A percentile compares a stretch with the other conserved stretches of the same genome.
These are phyloP conservation scores for Ips typographus DNA, from an alignment of 1,140 invertebrate genomes.

Conservation along the genomic window DNA sequence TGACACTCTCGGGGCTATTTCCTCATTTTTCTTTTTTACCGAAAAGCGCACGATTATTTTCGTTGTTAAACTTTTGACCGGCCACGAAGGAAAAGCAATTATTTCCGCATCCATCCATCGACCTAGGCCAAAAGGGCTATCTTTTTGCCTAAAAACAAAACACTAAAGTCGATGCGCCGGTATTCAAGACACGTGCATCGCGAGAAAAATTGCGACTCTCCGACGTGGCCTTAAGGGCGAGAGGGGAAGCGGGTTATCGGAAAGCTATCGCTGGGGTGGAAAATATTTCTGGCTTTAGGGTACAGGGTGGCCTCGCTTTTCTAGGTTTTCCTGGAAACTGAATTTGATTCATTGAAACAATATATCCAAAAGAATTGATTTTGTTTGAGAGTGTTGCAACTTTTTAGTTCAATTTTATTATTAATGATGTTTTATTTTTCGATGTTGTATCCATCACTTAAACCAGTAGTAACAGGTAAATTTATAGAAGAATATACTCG, in stretches of 20 bases:
- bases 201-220: conserved; percentile 38
- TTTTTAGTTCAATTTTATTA: too few species aligned
- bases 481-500: too few species aligned
- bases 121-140: conserved; percentile 28
- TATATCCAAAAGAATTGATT: too few species aligned
- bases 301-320: conserved; percentile 2
- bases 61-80: neutral
- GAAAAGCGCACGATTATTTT: neutral
- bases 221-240: conserved; percentile 18
- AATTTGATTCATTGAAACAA: too few species aligned
- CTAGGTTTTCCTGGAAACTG: too few species aligned
- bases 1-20: conserved; percentile 40
- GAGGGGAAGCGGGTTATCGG: conserved; percentile 21
- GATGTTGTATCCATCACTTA: too few species aligned
- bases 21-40: conserved; percentile 3
- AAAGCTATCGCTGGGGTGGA: conserved; percentile 34
- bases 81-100: conserved; percentile 17
- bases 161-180: conserved; percentile 17
- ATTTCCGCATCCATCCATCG: conserved; percentile 25
- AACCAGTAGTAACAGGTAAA: too few species aligned
- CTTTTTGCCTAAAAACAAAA: conserved; percentile 33
- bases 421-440: too few species aligned
- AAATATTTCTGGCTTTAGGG: conserved; percentile 22
- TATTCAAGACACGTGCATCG: conserved; percentile 35
- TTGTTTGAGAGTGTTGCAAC: too few species aligned